Conservation (phyloP, 2,888 invertebrate genomes). For the Exephanes ischioxanthus region DNA sequence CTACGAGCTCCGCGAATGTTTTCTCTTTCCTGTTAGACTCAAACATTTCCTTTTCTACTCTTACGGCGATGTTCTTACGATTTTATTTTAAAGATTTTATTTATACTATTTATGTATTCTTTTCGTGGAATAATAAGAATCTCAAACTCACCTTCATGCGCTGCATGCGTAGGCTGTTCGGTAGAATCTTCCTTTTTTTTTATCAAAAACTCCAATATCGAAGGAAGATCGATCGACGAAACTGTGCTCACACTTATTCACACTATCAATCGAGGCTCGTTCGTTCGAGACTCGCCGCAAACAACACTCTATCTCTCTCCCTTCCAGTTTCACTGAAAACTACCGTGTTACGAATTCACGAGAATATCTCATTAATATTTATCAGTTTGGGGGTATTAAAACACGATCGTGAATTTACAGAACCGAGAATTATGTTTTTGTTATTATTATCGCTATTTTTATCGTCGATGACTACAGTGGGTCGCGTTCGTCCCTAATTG, state of each 20-base stretch:
- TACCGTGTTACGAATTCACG: neutral
- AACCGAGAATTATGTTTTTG: neutral
- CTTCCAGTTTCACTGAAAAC: neutral
- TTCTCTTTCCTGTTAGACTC: neutral
- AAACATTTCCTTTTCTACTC: neutral
- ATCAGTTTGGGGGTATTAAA: slow-evolving; percentile 5
- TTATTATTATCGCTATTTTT: slow-evolving; percentile 8
- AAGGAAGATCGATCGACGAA: neutral
- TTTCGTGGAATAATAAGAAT: neutral
- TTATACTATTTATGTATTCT: neutral
- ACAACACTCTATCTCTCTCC: slow-evolving; percentile 16
- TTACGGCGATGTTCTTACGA: neutral
- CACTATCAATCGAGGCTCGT: slow-evolving; percentile 23
- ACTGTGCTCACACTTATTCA: slow-evolving; percentile 4
- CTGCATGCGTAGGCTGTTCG: slow-evolving; percentile 79
- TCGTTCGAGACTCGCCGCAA: slow-evolving; percentile 1
- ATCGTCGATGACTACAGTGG: neutral
- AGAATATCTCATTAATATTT: slow-evolving; percentile 42
- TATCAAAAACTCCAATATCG: slow-evolving; percentile 38
- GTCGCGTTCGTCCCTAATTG: slow-evolving; percentile 4
- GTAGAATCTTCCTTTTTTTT: neutral
- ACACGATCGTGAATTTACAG: neutral
- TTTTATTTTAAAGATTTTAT: neutral
- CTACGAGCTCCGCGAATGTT: slow-evolving; percentile 12
- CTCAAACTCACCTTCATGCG: slow-evolving; percentile 68